Conservation (phyloP, 2,113 vertebrate species). For the Leucopternis melanops region DNA sequence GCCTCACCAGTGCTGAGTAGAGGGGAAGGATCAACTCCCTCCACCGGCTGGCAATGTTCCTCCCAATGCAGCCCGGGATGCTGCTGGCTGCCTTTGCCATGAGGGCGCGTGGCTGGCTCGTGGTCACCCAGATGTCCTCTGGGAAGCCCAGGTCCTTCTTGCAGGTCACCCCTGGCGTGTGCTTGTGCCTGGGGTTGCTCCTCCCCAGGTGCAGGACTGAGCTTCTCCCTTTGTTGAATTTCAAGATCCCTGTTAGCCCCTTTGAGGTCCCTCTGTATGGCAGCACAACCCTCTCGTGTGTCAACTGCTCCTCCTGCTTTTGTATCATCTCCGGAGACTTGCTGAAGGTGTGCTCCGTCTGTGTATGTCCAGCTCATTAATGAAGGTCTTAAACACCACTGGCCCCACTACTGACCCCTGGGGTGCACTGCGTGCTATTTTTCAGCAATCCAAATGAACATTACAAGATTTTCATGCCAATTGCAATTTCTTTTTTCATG, state of each 20-base stretch:
- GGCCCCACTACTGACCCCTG: background rate
- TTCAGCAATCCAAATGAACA: background rate
- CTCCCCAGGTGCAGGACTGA: background rate
- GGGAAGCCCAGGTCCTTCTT: background rate
- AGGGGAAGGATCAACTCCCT: background rate
- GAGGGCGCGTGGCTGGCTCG: rapidly evolving
- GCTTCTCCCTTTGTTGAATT: background rate
- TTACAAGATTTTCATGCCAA: background rate
- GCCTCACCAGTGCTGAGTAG: background rate
- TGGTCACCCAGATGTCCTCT: background rate
- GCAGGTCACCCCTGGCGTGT: background rate
- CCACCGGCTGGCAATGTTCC: rapidly evolving
- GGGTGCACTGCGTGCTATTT: rapidly evolving
- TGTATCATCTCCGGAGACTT: rapidly evolving
- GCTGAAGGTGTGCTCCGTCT: background rate
- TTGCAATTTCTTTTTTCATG: background rate
- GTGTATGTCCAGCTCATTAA: rapidly evolving
- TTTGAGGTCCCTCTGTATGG: background rate
- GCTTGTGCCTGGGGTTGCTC: background rate
- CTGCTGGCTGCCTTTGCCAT: background rate
- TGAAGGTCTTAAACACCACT: rapidly evolving
- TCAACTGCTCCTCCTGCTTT: rapidly evolving
- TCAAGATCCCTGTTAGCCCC: background rate
- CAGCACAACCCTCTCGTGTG: background rate
- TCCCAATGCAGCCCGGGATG: background rate